Percentiles rank a stretch among this genome's conserved stretches.
These are phyloP conservation scores for Takifugu bimaculatus DNA, from an alignment of 2,113 vertebrate species.

Conservation along the genomic window DNA sequence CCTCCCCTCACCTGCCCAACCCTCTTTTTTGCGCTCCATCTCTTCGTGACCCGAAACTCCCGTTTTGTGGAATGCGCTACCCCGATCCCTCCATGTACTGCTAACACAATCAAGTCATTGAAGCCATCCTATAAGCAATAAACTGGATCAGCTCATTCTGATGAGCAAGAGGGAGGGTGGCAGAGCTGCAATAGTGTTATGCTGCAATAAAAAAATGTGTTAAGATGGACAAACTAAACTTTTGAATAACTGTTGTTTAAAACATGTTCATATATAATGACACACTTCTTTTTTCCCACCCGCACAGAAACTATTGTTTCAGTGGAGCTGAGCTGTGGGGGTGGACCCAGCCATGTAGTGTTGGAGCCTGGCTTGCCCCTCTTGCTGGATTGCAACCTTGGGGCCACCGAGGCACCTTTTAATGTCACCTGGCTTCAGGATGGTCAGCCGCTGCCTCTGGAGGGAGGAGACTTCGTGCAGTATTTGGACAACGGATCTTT, in stretches of 20 bases:
- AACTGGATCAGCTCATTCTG: constrained; percentile 19
- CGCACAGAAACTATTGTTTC: constrained; percentile 78
- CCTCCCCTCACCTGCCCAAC: constrained; percentile 27
- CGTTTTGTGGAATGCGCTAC: constrained; percentile 26
- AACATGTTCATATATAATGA: too few species aligned
- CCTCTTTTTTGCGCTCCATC: constrained; percentile 14
- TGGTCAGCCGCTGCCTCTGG: constrained; percentile 68
- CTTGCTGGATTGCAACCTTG: constrained; percentile 84
- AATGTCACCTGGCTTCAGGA: constrained; percentile 87
- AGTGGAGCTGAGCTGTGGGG: constrained; percentile 87
- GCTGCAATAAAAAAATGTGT: too few species aligned
- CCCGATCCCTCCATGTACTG: constrained; percentile 25
- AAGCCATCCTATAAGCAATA: constrained; percentile 12
- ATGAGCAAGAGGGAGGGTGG: neutral
- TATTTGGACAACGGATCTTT: constrained; percentile 85
- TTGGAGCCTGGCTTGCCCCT: constrained; percentile 79
- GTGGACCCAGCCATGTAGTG: constrained; percentile 81
- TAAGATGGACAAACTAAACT: too few species aligned
- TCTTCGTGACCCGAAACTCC: constrained; percentile 31
- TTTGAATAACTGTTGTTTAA: too few species aligned
- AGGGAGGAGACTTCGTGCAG: constrained; percentile 68
- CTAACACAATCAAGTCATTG: constrained; percentile 29
- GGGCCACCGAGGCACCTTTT: constrained; percentile 69
- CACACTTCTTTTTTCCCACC: constrained; percentile 20
- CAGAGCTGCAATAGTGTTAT: too few species aligned